Percentiles rank a stretch among this genome's conserved stretches.
These are phyloP conservation scores for Tanytarsus gracilentus DNA, from an alignment of 2,888 invertebrate genomes.

Conservation along the genomic window DNA sequence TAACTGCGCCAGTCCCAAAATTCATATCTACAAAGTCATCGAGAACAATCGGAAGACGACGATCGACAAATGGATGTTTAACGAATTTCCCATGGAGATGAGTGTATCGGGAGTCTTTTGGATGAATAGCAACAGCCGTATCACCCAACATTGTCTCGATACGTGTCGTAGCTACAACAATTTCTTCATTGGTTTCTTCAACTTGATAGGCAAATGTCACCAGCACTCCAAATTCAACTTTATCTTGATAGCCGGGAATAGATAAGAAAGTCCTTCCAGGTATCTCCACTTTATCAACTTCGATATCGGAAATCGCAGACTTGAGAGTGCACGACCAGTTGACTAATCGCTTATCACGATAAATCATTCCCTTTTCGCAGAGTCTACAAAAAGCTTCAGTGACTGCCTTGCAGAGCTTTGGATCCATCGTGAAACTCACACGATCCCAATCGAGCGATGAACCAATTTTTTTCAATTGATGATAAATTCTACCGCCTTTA, in stretches of 20 bases:
- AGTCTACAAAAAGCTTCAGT: constrained; percentile 88
- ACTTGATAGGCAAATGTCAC: constrained; percentile 86
- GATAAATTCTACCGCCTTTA: constrained; percentile 64
- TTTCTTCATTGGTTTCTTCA: constrained; percentile 62
- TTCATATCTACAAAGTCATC: constrained; percentile 91
- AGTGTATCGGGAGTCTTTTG: constrained; percentile 75
- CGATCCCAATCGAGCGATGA: constrained; percentile 93
- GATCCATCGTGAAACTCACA: constrained; percentile 94
- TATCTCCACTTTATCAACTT: constrained; percentile 92
- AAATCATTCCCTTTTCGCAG: constrained; percentile 81
- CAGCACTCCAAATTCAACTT: constrained; percentile 88
- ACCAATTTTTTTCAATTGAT: constrained; percentile 80
- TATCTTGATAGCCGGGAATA: constrained; percentile 66
- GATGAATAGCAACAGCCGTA: constrained; percentile 96
- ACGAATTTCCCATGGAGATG: constrained; percentile 73
- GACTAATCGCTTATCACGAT: constrained; percentile 86
- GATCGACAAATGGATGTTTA: constrained; percentile 77
- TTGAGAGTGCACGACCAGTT: constrained; percentile 98
- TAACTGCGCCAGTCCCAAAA: constrained; percentile 98
- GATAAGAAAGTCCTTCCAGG: constrained; percentile 71
- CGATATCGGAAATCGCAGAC: constrained; percentile 98
- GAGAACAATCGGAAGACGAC: constrained; percentile 76
- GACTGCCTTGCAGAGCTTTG: constrained; percentile 76
- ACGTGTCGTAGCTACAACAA: constrained; percentile 93
- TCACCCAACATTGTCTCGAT: constrained; percentile 98